Evolutionary conservation across 1,140 invertebrate genomes (phyloP).

Genomic region (Tyrophagus putrescentiae): DNA sequence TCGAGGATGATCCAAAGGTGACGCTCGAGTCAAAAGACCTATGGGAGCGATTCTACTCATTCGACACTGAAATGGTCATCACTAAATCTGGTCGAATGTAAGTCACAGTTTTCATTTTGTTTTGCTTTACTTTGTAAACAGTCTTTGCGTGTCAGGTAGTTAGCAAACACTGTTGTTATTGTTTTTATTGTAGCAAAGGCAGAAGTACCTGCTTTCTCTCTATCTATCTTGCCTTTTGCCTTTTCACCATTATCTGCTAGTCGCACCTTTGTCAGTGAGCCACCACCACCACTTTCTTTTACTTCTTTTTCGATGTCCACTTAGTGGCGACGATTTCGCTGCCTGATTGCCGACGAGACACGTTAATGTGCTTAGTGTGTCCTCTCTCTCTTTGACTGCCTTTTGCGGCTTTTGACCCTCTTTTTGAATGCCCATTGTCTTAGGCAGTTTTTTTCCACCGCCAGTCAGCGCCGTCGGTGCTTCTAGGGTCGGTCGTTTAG

Average conservation of each 20-base stretch:
- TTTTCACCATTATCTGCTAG: no score
- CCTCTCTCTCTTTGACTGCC: no score
- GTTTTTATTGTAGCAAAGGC: no score
- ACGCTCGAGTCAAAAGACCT: conserved; percentile 91
- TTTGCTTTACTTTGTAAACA: not conserved
- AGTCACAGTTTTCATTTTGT: conserved; percentile 34
- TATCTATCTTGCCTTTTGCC: no score
- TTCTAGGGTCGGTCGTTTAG: not conserved
- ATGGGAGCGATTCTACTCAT: conserved; percentile 96
- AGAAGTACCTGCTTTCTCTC: no score
- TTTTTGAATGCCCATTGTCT: conserved; percentile 8
- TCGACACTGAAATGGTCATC: conserved; percentile 99
- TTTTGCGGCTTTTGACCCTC: not conserved
- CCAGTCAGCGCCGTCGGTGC: no score
- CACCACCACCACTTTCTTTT: no score
- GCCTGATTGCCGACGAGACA: no score
- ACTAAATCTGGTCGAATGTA: conserved; percentile 91
- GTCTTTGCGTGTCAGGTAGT: not conserved
- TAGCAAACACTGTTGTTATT: not conserved
- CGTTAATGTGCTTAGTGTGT: no score
- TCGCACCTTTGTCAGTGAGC: no score
- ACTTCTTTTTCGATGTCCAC: not conserved
- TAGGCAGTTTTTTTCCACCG: no score
- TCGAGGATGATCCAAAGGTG: conserved; percentile 90
- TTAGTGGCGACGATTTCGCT: no score